These are phyloP conservation scores for Coregonus suidteri DNA, from an alignment of 2,797 vertebrate genomes.

Conservation along the genomic window DNA sequence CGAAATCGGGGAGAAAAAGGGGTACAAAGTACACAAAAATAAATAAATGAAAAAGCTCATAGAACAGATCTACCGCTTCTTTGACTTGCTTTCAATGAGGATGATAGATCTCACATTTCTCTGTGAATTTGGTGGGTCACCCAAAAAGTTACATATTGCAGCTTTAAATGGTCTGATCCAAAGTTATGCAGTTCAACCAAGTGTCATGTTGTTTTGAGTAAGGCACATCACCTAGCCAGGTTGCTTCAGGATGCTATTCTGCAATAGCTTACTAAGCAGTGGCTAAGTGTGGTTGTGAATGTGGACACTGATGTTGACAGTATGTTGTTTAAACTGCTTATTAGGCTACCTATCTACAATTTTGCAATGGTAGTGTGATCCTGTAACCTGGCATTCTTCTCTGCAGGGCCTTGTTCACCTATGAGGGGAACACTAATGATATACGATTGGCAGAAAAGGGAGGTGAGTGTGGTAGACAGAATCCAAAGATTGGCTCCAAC, in stretches of 20 bases:
- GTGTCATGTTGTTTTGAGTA: neutral
- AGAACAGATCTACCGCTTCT: too few relatives aligned
- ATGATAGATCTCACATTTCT: too few relatives aligned
- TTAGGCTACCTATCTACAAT: neutral
- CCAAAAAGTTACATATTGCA: neutral
- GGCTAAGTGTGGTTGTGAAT: neutral
- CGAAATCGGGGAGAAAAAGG: too few relatives aligned
- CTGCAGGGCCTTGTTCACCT: slow-evolving; percentile 92
- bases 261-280: neutral
- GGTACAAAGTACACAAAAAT: too few relatives aligned
- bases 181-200: neutral
- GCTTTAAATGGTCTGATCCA: neutral
- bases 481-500: too few relatives aligned
- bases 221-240: neutral
- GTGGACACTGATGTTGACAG: neutral
- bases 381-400: slow-evolving; percentile 35
- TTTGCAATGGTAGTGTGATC: neutral
- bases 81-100: too few relatives aligned
- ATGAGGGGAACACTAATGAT: slow-evolving; percentile 96
- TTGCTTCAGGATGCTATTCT: neutral
- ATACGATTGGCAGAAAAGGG: slow-evolving; percentile 90
- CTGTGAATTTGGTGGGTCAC: too few relatives aligned
- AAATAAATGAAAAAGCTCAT: too few relatives aligned
- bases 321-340: neutral
- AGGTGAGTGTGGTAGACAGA: slow-evolving; percentile 72